Base-by-base conservation (phyloP, 2,797 vertebrate species). In the Sebastes trivittatus region DNA sequence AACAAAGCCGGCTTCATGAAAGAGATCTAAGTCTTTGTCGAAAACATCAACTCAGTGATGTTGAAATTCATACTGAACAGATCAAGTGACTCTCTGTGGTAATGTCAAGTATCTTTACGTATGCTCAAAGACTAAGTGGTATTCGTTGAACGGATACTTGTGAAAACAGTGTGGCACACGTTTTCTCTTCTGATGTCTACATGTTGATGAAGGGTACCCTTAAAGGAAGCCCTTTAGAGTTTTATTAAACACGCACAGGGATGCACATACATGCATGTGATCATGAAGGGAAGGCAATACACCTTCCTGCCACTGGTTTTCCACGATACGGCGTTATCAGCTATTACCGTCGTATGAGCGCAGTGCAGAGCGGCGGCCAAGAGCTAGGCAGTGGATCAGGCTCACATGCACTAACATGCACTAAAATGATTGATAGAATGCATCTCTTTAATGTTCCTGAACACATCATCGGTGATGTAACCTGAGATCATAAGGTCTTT, bases 91-190 rank as follows among this genome's bases (percentile, higher is more conserved):
- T 72, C 66, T 75, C 46, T 38, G 54, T n/a, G 18, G 27, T 61
- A 60, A 77, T 81, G 75, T 81, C 68, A 80, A 84, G 77, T 72
- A 32, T 69, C n/a, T 77, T 61, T 69, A 54, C 38, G 59, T 64
- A 36, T 65, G 36, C 56, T 80, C 70, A 65, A 46, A 80, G 42
- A 60, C 34, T 38, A 25, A 70, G n/a, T 75, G 60, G 46, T 16
- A 61, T 66, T 58, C 54, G 36, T 64, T 68, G 7, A 77, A 67
- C 49, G 46, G 25, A 73, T 61, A 67, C 49, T 62, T 58, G 11
- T 23, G 54, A 82, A 65, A 30, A 14, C 7, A 8, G 22, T 30
- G 25, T 25, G 11, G 30, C 16, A 58, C 11, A 6, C 13, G 46
- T 32, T 49, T 69, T 65, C n/a, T 70, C 8, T 4, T 32, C 14